Evolutionary conservation across 2,797 vertebrate genomes (phyloP), one percentile per base, ranked within the genome.

Genomic region (Lithobates sylvaticus): DNA sequence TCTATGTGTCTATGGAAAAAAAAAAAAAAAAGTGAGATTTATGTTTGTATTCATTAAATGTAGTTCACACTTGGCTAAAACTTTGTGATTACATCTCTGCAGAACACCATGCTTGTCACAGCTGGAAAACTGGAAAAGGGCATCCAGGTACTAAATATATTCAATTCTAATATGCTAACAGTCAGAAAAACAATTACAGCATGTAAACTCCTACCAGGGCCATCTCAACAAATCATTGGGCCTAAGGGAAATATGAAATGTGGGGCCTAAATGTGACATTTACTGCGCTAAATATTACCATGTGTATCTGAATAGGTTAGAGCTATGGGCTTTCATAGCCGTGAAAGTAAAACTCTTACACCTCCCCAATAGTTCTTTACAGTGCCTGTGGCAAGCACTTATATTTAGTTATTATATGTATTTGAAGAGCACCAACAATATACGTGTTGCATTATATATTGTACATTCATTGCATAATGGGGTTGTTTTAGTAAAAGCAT

Each of bases 1-100:
- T 81, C 79, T 61, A 39, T 81, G 61, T 73, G 71, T 72, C 50
- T 73, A n/a, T 36, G 34, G 69, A 64, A 82, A 23, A 29, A 26
- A 82, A 29, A 26, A 82, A 50, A 64, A 82, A 23, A 29, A 26
- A 82, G 70, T 61, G 26, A 39, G 69, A 82, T 82, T 82, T 82
- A 82, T 74, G 70, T 82, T 74, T 82, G 80, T 65, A 82, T 82
- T 82, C 80, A 82, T 64, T 82, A 73, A 44, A 50, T 50, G 34
- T 29, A 6, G 70, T 65, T 82, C 80, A 82, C 80, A 72, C 70
- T 82, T 82, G 80, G 80, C 70, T 82, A 74, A 61, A 82, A 82
- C 70, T 82, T 82, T 82, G 80, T 82, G 80, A 82, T 82, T 82
- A 74, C 80, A 64, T 73, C 70, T 82, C 80, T 64, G 70, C 70